These are phyloP conservation scores for Dynastes tityus DNA, from an alignment of 2,888 invertebrate species.

Conservation along the genomic window DNA sequence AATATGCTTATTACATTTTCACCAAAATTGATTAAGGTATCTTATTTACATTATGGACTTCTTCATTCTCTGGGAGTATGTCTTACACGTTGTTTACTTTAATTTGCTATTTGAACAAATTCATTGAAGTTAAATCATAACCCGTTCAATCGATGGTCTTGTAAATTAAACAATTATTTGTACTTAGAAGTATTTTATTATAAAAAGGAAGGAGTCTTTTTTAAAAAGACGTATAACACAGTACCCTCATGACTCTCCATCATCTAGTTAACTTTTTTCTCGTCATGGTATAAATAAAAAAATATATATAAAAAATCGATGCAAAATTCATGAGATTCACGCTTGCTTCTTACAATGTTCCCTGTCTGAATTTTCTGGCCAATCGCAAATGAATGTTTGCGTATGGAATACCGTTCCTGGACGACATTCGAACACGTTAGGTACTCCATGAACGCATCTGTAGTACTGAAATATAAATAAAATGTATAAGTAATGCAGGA, in stretches of 20 bases:
- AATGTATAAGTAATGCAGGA: neutral
- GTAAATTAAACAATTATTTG: neutral
- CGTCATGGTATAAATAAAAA: too few relatives aligned
- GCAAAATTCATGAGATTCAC: neutral
- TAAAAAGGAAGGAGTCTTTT: conserved; percentile 9
- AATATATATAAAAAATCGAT: too few relatives aligned
- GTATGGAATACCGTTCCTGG: conserved; percentile 85
- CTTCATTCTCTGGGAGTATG: too few relatives aligned
- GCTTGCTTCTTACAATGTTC: conserved; percentile 70
- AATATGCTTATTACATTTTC: too few relatives aligned
- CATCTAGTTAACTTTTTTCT: too few relatives aligned
- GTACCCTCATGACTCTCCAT: neutral
- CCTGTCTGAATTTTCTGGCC: conserved; percentile 83
- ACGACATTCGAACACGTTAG: conserved; percentile 81
- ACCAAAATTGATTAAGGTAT: too few relatives aligned
- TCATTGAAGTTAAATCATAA: too few relatives aligned
- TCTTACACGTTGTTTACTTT: too few relatives aligned
- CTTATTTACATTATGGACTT: too few relatives aligned
- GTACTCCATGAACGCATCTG: conserved; percentile 87
- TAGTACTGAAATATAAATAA: conserved; percentile 79
- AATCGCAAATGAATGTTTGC: conserved; percentile 82
- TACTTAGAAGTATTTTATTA: conserved; percentile 7
- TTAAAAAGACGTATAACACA: conserved; percentile 5
- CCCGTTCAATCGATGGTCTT: too few relatives aligned
- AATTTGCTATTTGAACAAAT: too few relatives aligned